A percentile compares a stretch with the other conserved stretches of the same genome.
phyloP scores from a whole-genome alignment of 2,797 vertebrate species.

The Bufotes viridis region DNA sequence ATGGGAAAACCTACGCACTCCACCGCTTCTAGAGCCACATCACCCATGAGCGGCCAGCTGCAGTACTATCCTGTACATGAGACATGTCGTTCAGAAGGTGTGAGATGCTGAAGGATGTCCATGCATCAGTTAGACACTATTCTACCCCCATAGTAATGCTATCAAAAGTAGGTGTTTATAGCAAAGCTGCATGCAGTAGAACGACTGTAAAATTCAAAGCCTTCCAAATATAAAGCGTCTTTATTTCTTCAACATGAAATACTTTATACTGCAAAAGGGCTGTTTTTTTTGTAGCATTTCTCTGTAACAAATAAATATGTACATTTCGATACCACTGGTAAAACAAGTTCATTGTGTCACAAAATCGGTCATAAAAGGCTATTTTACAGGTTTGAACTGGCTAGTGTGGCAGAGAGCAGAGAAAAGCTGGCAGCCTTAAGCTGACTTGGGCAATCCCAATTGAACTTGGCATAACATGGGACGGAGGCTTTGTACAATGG shows the following conservation, averaged over 20 bases:
- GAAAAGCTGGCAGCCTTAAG: constrained; percentile 34
- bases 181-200: constrained; percentile 78
- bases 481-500: constrained; percentile 85
- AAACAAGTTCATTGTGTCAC: constrained; percentile 70
- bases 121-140: constrained; percentile 66
- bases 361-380: constrained; percentile 74
- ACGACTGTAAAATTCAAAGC: constrained; percentile 76
- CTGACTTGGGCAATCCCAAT: constrained; percentile 12
- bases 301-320: constrained; percentile 74
- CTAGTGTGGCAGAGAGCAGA: constrained; percentile 67
- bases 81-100: neutral
- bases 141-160: constrained; percentile 75
- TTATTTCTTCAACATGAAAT: constrained; percentile 70
- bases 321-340: constrained; percentile 77
- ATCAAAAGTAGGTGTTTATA: constrained; percentile 76
- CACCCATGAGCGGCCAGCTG: neutral
- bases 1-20: constrained; percentile 1
- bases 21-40: constrained; percentile 7
- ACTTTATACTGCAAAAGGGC: constrained; percentile 74
- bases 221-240: constrained; percentile 77
- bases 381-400: constrained; percentile 74
- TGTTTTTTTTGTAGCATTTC: constrained; percentile 70
- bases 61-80: neutral
- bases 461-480: neutral
- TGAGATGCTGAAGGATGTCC: neutral